Base-by-base conservation (phyloP, 2,888 invertebrate species). In the Drosophila leonis region DNA sequence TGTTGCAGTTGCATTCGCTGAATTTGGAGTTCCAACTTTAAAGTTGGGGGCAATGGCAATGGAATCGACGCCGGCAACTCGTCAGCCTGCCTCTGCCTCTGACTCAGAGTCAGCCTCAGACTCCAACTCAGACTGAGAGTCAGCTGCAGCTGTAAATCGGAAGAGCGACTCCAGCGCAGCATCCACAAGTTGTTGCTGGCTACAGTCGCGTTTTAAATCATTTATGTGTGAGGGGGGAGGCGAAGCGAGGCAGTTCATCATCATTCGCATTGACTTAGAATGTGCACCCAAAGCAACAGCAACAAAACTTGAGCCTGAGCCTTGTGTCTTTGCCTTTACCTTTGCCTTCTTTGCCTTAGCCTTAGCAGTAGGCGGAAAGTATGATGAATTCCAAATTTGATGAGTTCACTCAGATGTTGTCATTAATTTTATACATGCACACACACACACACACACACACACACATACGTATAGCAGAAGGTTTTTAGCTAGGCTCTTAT, bases 321-420 rank as follows among this genome's bases (percentile, higher is more conserved):
- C 56, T 65, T 48, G n/a, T 44, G n/a, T 35, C 33, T 37, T 42
- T 0, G 51, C 20, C 20, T 60, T 29, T 61, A 33, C 27, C 49
- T 57, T 41, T 49, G 49, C 63, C 39, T 42, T n/a, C 51, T 56
- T n/a, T 33, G 20, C 57, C 27, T 48, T 39, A 15, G 64, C 65
- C 65, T 71, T 62, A 71, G 86, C 86, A 87, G 87, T 90, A 90
- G 88, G 90, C 90, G 87, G 90, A 88, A 80, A 80, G 73, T 86
- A 88, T 88, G 87, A 88, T 88, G 88, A 88, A 88, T 88, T 88
- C 90, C 88, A 75, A 89, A 90, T 88, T 88, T 88, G 87, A 88
- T 88, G 90, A 90, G 90, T 88, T 88, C 87, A 88, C 90, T 90
- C 90, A 88, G 86, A 83, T 88, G 78, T 88, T 90, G 87, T 86